Base-by-base conservation (phyloP, 2,797 vertebrate species). In the Petrocephalus schoutedeni region DNA sequence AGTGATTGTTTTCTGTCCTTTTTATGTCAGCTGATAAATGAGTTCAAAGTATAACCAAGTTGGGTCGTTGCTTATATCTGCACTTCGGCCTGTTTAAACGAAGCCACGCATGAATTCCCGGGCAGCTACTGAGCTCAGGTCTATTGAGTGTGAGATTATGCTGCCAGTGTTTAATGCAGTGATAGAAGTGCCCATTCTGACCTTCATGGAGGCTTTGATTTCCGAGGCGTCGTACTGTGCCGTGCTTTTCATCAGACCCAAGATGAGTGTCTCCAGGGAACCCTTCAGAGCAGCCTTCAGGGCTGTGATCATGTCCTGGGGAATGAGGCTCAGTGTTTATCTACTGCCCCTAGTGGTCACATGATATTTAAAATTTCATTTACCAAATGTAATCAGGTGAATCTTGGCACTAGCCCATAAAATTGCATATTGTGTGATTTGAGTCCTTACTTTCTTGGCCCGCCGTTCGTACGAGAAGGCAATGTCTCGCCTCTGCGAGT, bases 231-330 rank as follows among this genome's bases (percentile, higher is more conserved):
- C 98, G 0, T 96, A 99, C 92, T 99, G 97, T 85, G 96, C 87
- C 0, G 97, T 97, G 92, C 97, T 98, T 94, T 98, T 99, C 97
- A 99, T 95, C 85, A 99, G 94, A 23, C 97, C 98, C 87, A 99
- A 93, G 89, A 99, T 96, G 89, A 98, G 94, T 0, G 95, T 87
- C 91, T 98, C 98, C 93, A 99, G 94, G 87, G 97, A 95, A 89
- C 98, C 98, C 0, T 97, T 98, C 88, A 99, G 95, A 28, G 97
- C 97, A 36, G 94, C 96, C 92, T 99, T 99, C 91, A 99, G 95
- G 0, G 97, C 97, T 64, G 96, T 91, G 90, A 96, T 95, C 95
- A 96, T 93, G 91, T 96, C 95, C 96, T 96, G 80, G 10, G 83
- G 89, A 92, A 74, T 3, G 7, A 83, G 23, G 6, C 49, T 19